Base-by-base conservation (phyloP, 1,140 invertebrate genomes). In the Pseudobourletiella spinata region DNA sequence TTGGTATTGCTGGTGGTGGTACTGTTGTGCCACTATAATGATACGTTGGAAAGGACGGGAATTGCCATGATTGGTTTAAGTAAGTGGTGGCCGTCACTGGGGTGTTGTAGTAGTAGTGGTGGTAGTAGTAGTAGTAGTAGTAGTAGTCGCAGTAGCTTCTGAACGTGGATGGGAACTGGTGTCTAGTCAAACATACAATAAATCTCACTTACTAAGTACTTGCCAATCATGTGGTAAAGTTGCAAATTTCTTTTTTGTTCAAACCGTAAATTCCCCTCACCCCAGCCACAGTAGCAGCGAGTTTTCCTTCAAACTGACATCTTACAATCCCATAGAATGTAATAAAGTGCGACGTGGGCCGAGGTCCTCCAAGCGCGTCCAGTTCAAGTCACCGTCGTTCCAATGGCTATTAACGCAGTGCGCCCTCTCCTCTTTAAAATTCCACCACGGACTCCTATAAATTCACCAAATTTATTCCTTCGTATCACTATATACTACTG, bases 191-290 rank as follows among this genome's bases (percentile, higher is more conserved):
- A 39, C 28, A 55, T 35, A 18, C 28, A 55, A 55, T 55, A 55
- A 55, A 55, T 55, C 52, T 35, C 20, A 11, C 32, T 55, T 8
- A 55, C 52, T 22, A 32, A 51, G 48, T 39, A 35, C 18, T 55
- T 35, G 52, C 52, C 28, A 55, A 39, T 55, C 52, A 55, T 35
- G 52, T 55, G 52, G 30, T 22, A 55, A 39, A 35, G 52, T 55
- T 55, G 52, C 52, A 55, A 55, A 55, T 55, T 55, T 55, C 30
- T 18, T 55, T 32, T 35, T 6, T 39, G 29, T 55, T 25, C 8
- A 18, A 15, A 18, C 22, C 20, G 30, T 32, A 39, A 3, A 11
- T 39, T 55, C 26, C 39, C 25, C 50, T 22, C 22, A 15, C 4
- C 14, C 16, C 22, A 52, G 50, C n/a, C 43, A 25, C 22, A 26